Evolutionary conservation across 2,888 invertebrate genomes (phyloP).

Genomic region (Caenorhabditis doughertyi): DNA sequence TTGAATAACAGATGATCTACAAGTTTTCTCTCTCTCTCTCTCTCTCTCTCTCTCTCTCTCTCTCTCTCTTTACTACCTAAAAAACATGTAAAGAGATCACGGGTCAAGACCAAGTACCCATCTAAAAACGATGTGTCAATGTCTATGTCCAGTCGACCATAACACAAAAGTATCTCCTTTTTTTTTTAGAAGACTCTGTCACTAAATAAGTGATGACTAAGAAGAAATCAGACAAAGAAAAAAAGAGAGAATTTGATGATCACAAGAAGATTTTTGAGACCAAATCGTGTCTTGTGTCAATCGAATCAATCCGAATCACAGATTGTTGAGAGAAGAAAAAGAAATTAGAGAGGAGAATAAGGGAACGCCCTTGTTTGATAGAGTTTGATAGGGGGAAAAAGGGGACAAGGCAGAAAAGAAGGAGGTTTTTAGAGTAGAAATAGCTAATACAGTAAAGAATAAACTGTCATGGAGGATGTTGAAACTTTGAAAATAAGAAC

Average conservation of each 20-base stretch:
- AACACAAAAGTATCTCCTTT: constrained; percentile 2
- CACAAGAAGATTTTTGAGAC: constrained; percentile 24
- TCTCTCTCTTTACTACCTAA: too few species aligned
- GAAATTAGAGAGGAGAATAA: not conserved
- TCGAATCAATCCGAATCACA: constrained; percentile 7
- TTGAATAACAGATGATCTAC: constrained; percentile 1
- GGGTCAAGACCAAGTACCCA: constrained; percentile 8
- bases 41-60: not conserved
- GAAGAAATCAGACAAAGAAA: not conserved
- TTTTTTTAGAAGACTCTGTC: not conserved
- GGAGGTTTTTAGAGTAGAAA: too few species aligned
- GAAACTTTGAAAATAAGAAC: too few species aligned
- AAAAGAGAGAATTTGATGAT: not conserved
- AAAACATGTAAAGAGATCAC: constrained; percentile 11
- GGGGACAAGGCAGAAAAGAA: not conserved
- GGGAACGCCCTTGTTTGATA: not conserved
- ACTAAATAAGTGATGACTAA: not conserved
- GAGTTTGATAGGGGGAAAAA: not conserved
- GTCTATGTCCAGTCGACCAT: constrained; percentile 13
- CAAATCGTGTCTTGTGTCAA: constrained; percentile 38
- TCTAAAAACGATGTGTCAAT: not conserved
- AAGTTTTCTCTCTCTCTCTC: not conserved
- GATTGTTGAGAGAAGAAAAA: not conserved
- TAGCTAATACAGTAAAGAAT: too few species aligned
- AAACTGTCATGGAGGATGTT: too few species aligned